Evolutionary conservation across 2,797 vertebrate genomes (phyloP).

Genomic region (Parauchenoglanis punctatus): DNA sequence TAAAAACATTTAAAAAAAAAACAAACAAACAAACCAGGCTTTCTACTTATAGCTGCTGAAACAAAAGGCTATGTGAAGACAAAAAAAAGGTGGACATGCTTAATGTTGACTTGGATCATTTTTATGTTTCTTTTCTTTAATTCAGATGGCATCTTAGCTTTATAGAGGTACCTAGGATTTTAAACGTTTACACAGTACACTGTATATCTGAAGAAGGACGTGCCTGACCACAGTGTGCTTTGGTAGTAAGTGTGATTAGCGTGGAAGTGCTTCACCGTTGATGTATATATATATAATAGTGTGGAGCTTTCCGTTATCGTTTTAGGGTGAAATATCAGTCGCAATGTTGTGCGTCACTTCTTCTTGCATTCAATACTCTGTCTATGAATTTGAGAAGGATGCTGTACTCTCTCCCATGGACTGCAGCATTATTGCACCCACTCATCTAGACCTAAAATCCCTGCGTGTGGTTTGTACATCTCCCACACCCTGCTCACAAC

Average conservation of each 20-base stretch:
- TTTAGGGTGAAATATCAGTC: neutral
- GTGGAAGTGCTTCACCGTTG: neutral
- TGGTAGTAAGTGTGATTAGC: neutral
- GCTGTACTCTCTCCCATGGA: constrained; percentile 8
- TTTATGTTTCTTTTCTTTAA: neutral
- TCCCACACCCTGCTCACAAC: constrained; percentile 31
- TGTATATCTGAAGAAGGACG: neutral
- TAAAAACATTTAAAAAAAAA: neutral
- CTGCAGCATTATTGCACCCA: constrained; percentile 6
- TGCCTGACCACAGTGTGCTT: neutral
- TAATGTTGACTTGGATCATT: neutral
- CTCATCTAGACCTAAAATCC: constrained; percentile 34
- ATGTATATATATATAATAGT: neutral
- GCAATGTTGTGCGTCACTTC: neutral
- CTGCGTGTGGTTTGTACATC: constrained; percentile 30
- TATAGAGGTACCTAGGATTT: neutral
- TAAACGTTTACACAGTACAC: neutral
- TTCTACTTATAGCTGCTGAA: neutral
- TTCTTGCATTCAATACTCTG: neutral
- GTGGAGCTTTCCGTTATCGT: neutral
- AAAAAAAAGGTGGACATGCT: neutral
- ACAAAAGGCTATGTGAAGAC: neutral
- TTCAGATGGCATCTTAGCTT: neutral
- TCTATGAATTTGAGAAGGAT: constrained; percentile 22
- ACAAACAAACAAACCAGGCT: neutral